Evolutionary conservation across 2,113 vertebrate species (phyloP).

Genomic region (Cynoglossus semilaevis): DNA sequence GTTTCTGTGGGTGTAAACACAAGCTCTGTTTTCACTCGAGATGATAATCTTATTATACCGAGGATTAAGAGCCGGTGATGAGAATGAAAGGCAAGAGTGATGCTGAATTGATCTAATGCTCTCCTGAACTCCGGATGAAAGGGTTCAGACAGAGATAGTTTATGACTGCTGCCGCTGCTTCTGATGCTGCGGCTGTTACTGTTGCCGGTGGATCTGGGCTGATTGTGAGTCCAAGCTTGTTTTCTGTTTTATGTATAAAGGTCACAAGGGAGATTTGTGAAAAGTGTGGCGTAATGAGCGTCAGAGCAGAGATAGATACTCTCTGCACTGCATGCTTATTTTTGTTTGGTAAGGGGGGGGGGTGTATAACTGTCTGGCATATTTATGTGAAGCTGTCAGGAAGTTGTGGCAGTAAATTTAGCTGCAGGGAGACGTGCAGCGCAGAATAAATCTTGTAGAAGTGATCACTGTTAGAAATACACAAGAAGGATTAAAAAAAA

Average conservation of each 20-base stretch:
- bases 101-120: no score
- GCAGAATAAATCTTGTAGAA: conserved; percentile 13
- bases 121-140: no score
- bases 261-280: conserved; percentile 22
- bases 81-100: no score
- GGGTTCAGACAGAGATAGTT: no score
- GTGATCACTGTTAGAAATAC: conserved; percentile 11
- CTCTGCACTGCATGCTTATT: not conserved
- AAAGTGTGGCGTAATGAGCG: conserved; percentile 23
- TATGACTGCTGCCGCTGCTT: conserved; percentile 18
- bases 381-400: conserved; percentile 1
- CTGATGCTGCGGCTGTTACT: conserved; percentile 48
- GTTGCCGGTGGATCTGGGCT: no score
- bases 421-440: conserved; percentile 25
- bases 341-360: conserved; percentile 10
- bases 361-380: no score
- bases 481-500: no score
- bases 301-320: conserved; percentile 10
- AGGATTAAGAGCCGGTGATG: no score
- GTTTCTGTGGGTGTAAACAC: no score
- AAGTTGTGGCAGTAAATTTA: conserved; percentile 17
- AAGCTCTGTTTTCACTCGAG: no score
- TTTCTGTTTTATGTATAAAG: conserved; percentile 43
- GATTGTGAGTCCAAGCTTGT: no score
- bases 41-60: no score